Evolutionary conservation across 2,888 invertebrate genomes (phyloP), one percentile per base, ranked within the genome.

Genomic region (Zygaena filipendulae): DNA sequence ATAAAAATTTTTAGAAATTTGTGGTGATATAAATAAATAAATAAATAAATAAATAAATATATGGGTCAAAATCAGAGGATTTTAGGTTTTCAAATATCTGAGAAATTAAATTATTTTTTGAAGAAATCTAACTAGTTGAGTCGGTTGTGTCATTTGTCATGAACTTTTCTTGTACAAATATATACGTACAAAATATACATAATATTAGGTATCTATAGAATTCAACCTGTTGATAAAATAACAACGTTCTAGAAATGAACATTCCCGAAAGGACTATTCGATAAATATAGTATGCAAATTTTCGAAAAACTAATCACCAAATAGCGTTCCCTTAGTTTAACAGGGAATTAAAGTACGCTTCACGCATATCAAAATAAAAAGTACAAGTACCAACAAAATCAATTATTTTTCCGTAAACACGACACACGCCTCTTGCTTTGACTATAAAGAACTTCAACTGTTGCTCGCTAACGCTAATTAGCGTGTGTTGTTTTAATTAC

Each of bases 161-260:
- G n/a, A n/a, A n/a, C n/a, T n/a, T n/a, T n/a, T n/a, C n/a, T n/a
- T n/a, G n/a, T n/a, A n/a, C n/a, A n/a, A n/a, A n/a, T n/a, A n/a
- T n/a, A n/a, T n/a, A n/a, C n/a, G n/a, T n/a, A n/a, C n/a, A n/a
- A n/a, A n/a, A n/a, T n/a, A n/a, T n/a, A n/a, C n/a, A n/a, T n/a
- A n/a, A n/a, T n/a, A n/a, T 43, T 40, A 33, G 38, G 27, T 30
- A 40, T 43, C 36, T 35, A 36, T 42, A 43, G 45, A 42, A 32
- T 38, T 27, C 35, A 40, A 41, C 35, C 32, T 34, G 29, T 14
- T 22, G 27, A 13, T 13, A 23, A 27, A 29, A 30, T 21, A 9
- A 10, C 21, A 32, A 32, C 25, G 34, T 28, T 21, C 12, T 3
- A 23, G 16, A 16, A 16, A 16, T 16, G 16, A 32, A 24, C 27